Evolutionary conservation across 2,797 vertebrate genomes (phyloP).

Genomic region (Coracias cyanogaster): DNA sequence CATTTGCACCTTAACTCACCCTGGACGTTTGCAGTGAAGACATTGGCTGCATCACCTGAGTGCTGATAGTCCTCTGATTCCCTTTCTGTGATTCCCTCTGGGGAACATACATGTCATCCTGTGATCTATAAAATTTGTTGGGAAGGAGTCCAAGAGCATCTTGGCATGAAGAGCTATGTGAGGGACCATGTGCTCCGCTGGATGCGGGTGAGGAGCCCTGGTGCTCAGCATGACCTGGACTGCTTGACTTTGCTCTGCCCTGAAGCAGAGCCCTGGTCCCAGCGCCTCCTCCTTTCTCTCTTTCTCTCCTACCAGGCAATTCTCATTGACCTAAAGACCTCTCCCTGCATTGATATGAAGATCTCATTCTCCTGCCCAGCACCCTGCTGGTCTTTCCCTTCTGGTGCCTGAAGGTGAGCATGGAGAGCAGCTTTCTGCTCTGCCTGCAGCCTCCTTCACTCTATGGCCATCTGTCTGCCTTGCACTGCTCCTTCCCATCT

Average conservation of each 20-base stretch:
- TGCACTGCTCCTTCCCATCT: background rate
- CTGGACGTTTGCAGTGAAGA: background rate
- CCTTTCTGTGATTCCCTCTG: background rate
- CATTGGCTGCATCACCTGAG: background rate
- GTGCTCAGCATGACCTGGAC: rapidly evolving
- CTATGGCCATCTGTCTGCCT: constrained; percentile 15
- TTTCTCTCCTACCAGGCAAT: background rate
- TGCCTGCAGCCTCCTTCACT: background rate
- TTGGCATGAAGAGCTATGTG: background rate
- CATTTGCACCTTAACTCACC: background rate
- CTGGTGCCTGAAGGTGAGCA: background rate
- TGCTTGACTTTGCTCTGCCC: rapidly evolving
- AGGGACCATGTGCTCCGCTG: background rate
- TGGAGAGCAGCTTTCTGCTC: background rate
- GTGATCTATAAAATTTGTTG: background rate
- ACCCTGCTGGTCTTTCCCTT: background rate
- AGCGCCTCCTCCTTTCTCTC: background rate
- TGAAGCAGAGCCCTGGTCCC: background rate
- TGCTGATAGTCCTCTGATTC: background rate
- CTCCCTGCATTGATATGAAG: rapidly evolving
- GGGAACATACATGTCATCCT: background rate
- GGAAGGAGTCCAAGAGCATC: background rate
- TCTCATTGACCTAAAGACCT: background rate
- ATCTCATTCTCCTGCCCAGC: background rate
- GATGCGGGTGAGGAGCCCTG: background rate